phyloP scores from a whole-genome alignment of 2,888 invertebrate genomes.

The Pocota personata region DNA sequence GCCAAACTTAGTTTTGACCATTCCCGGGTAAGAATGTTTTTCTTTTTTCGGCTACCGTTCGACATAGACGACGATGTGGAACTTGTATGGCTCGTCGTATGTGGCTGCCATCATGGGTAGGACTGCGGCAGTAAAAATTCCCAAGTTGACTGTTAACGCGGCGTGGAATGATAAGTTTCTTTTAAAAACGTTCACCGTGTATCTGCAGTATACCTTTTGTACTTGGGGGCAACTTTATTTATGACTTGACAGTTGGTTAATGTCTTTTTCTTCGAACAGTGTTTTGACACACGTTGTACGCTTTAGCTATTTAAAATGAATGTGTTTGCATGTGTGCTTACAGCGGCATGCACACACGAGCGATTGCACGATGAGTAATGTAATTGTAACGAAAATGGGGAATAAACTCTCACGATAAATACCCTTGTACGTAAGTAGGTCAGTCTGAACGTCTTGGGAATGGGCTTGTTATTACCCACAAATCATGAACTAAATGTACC shows the following conservation, averaged over 20 bases:
- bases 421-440: background rate
- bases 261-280: conserved; percentile 68
- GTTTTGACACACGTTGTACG: conserved; percentile 63
- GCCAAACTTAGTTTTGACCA: conserved; percentile 62
- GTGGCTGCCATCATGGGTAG: conserved; percentile 29
- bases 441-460: background rate
- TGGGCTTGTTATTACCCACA: background rate
- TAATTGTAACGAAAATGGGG: conserved; percentile 22
- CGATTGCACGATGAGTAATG: conserved; percentile 49
- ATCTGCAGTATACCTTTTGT: conserved; percentile 48
- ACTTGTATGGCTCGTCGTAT: conserved; percentile 1
- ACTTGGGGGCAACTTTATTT: conserved; percentile 64
- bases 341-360: background rate
- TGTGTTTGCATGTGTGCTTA: conserved; percentile 36
- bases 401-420: background rate
- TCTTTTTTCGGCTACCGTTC: conserved; percentile 58
- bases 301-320: conserved; percentile 28
- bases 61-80: conserved; percentile 16
- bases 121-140: conserved; percentile 60
- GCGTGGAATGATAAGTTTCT: conserved; percentile 66
- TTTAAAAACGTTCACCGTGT: conserved; percentile 47
- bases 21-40: conserved; percentile 29
- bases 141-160: conserved; percentile 70
- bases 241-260: conserved; percentile 71
- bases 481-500: background rate